Conservation (phyloP, 1,140 invertebrate species). For the Drosophila yakuba region DNA sequence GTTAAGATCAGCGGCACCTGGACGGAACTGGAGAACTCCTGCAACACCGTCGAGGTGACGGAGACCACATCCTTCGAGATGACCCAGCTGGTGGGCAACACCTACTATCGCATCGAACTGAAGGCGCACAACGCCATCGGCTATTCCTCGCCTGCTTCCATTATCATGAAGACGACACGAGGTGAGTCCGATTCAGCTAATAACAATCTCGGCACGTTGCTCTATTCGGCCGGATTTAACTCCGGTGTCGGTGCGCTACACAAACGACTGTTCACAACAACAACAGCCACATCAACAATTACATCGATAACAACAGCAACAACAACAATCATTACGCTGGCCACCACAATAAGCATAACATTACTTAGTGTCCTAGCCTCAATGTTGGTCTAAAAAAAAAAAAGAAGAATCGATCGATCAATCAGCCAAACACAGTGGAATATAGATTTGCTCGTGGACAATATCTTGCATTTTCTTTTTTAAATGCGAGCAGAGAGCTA, state of each 20-base stretch:
- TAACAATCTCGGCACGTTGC: constrained; percentile 84
- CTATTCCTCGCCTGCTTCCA: constrained; percentile 89
- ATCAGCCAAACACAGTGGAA: constrained; percentile 4
- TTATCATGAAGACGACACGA: constrained; percentile 92
- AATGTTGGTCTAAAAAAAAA: constrained; percentile 77
- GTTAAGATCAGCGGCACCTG: constrained; percentile 87
- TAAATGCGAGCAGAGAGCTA: neutral
- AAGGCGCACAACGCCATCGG: constrained; percentile 94
- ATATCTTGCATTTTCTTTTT: neutral
- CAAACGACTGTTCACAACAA: constrained; percentile 75
- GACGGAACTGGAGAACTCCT: constrained; percentile 87
- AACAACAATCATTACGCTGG: constrained; percentile 78
- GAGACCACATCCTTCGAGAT: constrained; percentile 89
- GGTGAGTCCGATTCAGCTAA: constrained; percentile 89
- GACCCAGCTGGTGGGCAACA: constrained; percentile 89
- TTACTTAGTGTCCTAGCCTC: constrained; percentile 83
- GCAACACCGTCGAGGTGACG: constrained; percentile 86
- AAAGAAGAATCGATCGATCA: constrained; percentile 36
- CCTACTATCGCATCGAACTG: constrained; percentile 92
- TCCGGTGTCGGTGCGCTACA: constrained; percentile 83
- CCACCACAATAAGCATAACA: constrained; percentile 84
- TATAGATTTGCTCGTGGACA: neutral
- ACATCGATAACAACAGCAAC: constrained; percentile 68
- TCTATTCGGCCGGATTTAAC: constrained; percentile 84
- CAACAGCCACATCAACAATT: constrained; percentile 70